Percentiles rank a stretch among this genome's conserved stretches.
These are phyloP conservation scores for Passer domesticus DNA, from an alignment of 2,113 vertebrate species.

Conservation along the genomic window DNA sequence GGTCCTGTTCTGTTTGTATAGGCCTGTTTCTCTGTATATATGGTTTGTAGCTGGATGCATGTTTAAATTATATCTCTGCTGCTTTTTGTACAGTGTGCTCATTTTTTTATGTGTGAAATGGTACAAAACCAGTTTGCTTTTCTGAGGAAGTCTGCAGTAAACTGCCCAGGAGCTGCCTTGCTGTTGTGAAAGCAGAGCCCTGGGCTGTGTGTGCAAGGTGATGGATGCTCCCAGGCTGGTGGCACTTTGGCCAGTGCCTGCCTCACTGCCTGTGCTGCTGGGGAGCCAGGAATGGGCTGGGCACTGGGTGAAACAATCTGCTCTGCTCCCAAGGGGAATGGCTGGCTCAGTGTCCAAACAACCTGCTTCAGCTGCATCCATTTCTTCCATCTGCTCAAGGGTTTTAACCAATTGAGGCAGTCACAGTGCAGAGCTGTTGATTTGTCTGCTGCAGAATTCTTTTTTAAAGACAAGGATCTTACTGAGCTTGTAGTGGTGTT, in stretches of 20 bases:
- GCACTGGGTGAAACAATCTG: not conserved
- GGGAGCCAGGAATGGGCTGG: not conserved
- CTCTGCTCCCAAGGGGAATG: not conserved
- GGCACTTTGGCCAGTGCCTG: not conserved
- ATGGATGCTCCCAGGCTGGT: not conserved
- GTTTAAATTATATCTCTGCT: slow-evolving; percentile 57
- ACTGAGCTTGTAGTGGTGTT: not conserved
- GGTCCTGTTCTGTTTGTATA: slow-evolving; percentile 33
- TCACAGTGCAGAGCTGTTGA: not conserved
- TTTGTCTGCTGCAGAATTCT: not conserved
- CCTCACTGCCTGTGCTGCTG: not conserved
- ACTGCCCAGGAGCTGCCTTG: not conserved
- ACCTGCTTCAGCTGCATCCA: not conserved
- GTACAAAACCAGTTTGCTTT: not conserved
- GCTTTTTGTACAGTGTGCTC: slow-evolving; percentile 29
- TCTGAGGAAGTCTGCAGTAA: not conserved
- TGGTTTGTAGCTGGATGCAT: slow-evolving; percentile 42
- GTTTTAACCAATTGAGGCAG: not conserved
- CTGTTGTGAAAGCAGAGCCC: not conserved
- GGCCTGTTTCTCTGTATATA: slow-evolving; percentile 53
- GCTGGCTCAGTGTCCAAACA: not conserved
- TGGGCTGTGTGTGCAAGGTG: not conserved
- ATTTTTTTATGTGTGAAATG: not conserved
- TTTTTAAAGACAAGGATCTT: not conserved
- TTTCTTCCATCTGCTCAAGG: not conserved